These are phyloP conservation scores for Artibeus jamaicensis DNA, from an alignment of 2,797 vertebrate species.

Conservation along the genomic window DNA sequence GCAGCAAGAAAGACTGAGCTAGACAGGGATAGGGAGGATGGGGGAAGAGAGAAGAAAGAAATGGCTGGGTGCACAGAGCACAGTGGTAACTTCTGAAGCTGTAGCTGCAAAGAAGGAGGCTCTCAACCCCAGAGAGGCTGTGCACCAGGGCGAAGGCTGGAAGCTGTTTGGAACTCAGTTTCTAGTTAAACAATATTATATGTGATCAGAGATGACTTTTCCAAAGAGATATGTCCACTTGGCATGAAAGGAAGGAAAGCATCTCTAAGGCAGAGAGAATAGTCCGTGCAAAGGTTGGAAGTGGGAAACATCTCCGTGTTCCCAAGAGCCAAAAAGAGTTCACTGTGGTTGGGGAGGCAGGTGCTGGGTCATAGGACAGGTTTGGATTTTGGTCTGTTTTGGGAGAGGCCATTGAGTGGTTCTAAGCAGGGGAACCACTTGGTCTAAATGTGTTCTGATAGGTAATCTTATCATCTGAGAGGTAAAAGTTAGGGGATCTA, in stretches of 20 bases:
- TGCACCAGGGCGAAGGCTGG: background rate
- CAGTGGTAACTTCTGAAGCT: background rate
- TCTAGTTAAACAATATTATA: background rate
- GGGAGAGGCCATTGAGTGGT: background rate
- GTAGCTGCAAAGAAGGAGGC: background rate
- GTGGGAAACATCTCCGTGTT: background rate
- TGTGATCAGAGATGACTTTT: background rate
- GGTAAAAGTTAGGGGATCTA: background rate
- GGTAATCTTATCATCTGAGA: background rate
- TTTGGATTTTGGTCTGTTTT: background rate
- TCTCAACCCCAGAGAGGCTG: background rate
- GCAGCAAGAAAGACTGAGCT: background rate
- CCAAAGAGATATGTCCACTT: background rate
- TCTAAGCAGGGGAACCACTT: background rate
- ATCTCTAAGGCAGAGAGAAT: background rate
- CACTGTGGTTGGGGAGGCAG: background rate
- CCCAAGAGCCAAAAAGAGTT: background rate
- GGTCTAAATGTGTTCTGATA: background rate
- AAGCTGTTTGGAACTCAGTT: background rate
- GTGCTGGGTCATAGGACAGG: background rate
- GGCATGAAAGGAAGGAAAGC: background rate
- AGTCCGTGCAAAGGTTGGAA: background rate
- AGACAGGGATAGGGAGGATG: background rate
- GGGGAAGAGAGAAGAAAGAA: background rate
- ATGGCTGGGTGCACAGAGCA: background rate